Evolutionary conservation across 2,888 invertebrate species (phyloP).

Genomic region (Rhopalosiphum nymphaeae): DNA sequence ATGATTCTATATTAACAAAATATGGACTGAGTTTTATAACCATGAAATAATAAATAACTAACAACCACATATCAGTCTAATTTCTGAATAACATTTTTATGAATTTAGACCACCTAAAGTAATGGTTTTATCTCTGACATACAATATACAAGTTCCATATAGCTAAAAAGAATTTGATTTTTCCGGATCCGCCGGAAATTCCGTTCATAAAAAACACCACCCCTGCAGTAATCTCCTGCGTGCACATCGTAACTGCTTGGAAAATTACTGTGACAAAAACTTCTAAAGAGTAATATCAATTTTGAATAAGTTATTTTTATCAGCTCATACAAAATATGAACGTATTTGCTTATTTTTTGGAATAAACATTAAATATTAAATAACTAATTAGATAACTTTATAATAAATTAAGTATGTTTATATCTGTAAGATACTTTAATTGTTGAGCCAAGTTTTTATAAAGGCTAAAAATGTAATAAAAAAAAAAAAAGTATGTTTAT

Average conservation of each 20-base stretch:
- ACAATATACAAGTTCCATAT: neutral
- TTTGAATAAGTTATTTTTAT: neutral
- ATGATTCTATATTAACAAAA: neutral
- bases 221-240: neutral
- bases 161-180: constrained; percentile 49
- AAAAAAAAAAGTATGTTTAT: neutral
- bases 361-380: neutral
- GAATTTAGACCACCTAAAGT: neutral
- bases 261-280: constrained; percentile 12
- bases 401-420: neutral
- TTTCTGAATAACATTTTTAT: constrained; percentile 1
- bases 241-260: neutral
- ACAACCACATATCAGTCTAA: neutral
- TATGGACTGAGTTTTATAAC: neutral
- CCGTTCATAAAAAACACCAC: constrained; percentile 39
- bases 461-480: too few species aligned
- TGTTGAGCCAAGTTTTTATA: too few species aligned
- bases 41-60: neutral
- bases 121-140: constrained; percentile 31
- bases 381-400: neutral
- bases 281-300: neutral
- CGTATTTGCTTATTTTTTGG: neutral
- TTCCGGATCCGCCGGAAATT: constrained; percentile 63
- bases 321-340: neutral
- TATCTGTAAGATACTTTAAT: too few species aligned